phyloP scores from a whole-genome alignment of 2,888 invertebrate species.

The Pelosia muscerda region DNA sequence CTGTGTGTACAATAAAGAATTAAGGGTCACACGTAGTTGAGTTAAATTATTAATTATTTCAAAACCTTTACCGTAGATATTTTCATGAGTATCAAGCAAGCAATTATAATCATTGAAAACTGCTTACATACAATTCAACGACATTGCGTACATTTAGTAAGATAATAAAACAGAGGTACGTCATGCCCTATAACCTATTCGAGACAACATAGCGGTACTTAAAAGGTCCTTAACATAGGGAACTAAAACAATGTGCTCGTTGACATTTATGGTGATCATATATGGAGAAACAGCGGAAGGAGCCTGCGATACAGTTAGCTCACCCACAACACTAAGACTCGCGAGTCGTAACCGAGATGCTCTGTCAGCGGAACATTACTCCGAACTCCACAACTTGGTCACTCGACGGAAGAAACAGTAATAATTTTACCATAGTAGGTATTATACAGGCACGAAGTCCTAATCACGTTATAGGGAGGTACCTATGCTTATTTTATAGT shows the following conservation, averaged over 20 bases:
- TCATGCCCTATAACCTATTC: constrained; percentile 35
- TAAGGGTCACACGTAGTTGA: too few species aligned
- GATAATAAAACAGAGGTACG: constrained; percentile 11
- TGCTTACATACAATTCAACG: constrained; percentile 14
- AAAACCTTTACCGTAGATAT: not conserved
- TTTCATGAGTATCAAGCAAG: not conserved
- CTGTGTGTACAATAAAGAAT: not conserved
- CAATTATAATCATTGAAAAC: constrained; percentile 18
- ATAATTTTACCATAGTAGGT: constrained; percentile 34
- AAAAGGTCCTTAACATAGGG: constrained; percentile 46
- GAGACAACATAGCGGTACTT: constrained; percentile 31
- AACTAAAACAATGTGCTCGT: constrained; percentile 42
- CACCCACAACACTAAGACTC: constrained; percentile 63
- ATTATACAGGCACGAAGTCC: constrained; percentile 35
- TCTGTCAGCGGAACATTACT: constrained; percentile 71
- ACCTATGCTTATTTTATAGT: not conserved
- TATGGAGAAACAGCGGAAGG: constrained; percentile 66
- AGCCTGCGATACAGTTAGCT: constrained; percentile 71
- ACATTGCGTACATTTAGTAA: not conserved
- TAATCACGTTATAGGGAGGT: constrained; percentile 10
- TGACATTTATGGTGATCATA: constrained; percentile 49
- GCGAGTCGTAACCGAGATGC: constrained; percentile 66
- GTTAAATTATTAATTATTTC: too few species aligned
- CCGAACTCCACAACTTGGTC: constrained; percentile 59
- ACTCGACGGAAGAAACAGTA: constrained; percentile 51